Evolutionary conservation across 2,113 vertebrate species (phyloP).

Genomic region (Axis porcinus): DNA sequence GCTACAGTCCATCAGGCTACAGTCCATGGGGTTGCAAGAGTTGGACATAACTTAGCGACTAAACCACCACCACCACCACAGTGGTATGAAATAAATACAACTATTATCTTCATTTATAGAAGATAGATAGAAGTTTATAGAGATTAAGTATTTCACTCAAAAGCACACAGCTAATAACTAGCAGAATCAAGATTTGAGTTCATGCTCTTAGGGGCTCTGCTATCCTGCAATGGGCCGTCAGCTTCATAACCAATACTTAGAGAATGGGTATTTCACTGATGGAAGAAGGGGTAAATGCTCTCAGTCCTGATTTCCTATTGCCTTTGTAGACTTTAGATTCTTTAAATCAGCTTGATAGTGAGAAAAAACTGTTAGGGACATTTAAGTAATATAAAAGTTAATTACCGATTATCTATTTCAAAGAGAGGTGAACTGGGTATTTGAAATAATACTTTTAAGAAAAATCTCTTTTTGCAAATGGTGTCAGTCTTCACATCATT

Average conservation of each 20-base stretch:
- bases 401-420: not conserved
- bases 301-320: not conserved
- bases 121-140: not conserved
- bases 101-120: not conserved
- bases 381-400: not conserved
- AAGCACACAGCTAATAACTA: not conserved
- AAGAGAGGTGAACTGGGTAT: not conserved
- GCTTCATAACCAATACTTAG: not conserved
- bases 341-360: not conserved
- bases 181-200: not conserved
- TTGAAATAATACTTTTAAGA: not conserved
- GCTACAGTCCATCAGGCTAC: not conserved
- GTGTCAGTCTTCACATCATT: not conserved
- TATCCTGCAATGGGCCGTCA: not conserved
- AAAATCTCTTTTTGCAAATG: not conserved
- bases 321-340: not conserved
- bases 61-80: not conserved
- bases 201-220: not conserved
- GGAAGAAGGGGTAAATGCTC: not conserved
- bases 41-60: not conserved
- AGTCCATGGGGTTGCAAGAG: not conserved
- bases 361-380: not conserved
- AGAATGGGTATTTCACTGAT: not conserved
- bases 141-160: conserved; percentile 26
- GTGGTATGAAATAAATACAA: not conserved